Evolutionary conservation across 1,140 invertebrate genomes (phyloP), one percentile per base, ranked within the genome.

Genomic region (Schmidtea mediterranea): DNA sequence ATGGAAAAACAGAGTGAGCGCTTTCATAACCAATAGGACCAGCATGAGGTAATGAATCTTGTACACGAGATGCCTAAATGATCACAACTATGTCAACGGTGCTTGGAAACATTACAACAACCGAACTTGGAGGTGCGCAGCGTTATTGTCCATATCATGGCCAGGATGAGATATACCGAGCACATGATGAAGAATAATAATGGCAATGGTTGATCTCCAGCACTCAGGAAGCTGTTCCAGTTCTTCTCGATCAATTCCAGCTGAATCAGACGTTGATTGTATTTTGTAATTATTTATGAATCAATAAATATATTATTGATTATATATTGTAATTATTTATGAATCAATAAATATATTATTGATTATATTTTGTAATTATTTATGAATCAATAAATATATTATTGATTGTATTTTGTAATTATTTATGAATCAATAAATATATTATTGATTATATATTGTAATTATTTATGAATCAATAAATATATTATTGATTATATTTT

Each of bases 191-290:
- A 80, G 61, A 89, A 95, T 0, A 97, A 60, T 10, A 76, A 74
- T 0, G 89, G 89, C 39, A 94, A 67, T 0, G 86, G 86, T 74
- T 94, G 87, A 66, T 94, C 82, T 19, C 86, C 87, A 8, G 87
- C 87, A n/a, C 87, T 92, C 15, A 97, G 66, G 58, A 77, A 95
- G 61, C 83, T 92, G 21, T 76, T 73, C 46, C 71, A 70, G 59
- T 89, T 89, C 51, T 75, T 78, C 52, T 72, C 71, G 5, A 59
- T 73, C 55, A 89, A 80, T 60, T 78, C 72, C 54, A 86, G 74
- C 79, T 83, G 56, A 32, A 13, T 13, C 26, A 32, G 26, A 32
- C 3, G 3, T 32, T 32, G 26, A 32, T 68, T 62, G 55, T 55
- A 53, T 32, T 32, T 6, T 6, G 26, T 6, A 32, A 32, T 32